Evolutionary conservation across 2,113 vertebrate genomes (phyloP), one percentile per base, ranked within the genome.

Genomic region (Geothlypis trichas): DNA sequence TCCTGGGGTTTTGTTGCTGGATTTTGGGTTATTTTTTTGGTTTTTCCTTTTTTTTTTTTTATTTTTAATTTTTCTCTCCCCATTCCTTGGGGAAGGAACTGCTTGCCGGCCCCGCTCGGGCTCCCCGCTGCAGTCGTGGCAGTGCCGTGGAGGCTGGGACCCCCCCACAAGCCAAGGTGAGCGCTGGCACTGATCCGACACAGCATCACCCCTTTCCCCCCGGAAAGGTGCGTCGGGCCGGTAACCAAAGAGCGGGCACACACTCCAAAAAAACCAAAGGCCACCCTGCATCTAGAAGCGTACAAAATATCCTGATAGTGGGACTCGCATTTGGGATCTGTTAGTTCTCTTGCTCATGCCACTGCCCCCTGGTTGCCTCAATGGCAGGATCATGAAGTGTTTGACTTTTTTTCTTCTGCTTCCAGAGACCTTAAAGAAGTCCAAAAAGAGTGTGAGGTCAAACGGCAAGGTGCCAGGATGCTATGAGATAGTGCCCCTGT

Each of bases 361-460:
- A 96, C 97, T 98, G 97, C 97, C 98, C 97, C 98, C 97, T 89
- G 98, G 98, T 95, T 99, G 99, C 98, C 98, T 98, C 97, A 98
- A 99, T 98, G 99, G 99, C 98, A 98, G 99, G 98, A 98, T 99
- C 98, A 99, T 99, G 98, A 99, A 99, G 99, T 99, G 98, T 97
- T 94, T 99, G 93, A 98, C 98, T 93, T 99, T 98, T 90, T 98
- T 99, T 80, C 98, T 99, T 79, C 98, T 99, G 95, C 98, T 99
- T 88, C 98, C 99, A 97, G 99, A 99, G 98, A 98, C 99, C 88
- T 98, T 99, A 90, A 99, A 99, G 91, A 99, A 98, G 98, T 98
- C 99, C 95, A 98, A 98, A 97, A 98, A 98, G 98, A 95, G 98
- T 59, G 97, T 96, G 79, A 97, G 97, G 96, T 96, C 97, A 93